Evolutionary conservation across 2,797 vertebrate genomes (phyloP).

Genomic region (Crocodylus rhombifer): DNA sequence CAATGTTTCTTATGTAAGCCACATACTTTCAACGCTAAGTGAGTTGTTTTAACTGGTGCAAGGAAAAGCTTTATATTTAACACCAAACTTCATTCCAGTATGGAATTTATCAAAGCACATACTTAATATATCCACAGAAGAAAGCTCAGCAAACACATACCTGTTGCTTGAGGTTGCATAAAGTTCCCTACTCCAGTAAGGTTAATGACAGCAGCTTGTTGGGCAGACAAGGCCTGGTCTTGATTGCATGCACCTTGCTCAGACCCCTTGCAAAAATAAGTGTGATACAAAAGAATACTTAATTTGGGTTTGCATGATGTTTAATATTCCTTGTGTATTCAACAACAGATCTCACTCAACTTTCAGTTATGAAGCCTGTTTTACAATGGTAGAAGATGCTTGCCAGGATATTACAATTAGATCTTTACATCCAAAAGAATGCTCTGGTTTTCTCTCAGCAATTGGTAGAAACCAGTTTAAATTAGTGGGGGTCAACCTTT

Average conservation of each 20-base stretch:
- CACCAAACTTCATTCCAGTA: constrained; percentile 72
- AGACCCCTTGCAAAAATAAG: constrained; percentile 83
- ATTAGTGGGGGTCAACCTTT: too few relatives aligned
- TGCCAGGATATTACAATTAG: background rate
- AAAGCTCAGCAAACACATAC: constrained; percentile 80
- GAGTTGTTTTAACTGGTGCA: background rate
- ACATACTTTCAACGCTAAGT: background rate
- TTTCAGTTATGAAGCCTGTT: background rate
- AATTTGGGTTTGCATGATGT: constrained; percentile 26
- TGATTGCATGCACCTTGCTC: constrained; percentile 86
- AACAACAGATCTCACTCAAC: background rate
- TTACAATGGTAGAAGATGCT: background rate
- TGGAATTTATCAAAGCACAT: constrained; percentile 16
- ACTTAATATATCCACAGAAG: constrained; percentile 1
- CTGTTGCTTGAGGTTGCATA: constrained; percentile 91
- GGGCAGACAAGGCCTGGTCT: constrained; percentile 92
- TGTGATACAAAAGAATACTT: background rate
- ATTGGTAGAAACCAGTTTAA: too few relatives aligned
- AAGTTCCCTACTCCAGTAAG: constrained; percentile 93
- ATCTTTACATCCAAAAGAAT: background rate
- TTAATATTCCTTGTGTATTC: background rate
- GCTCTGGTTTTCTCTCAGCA: too few relatives aligned
- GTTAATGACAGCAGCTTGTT: constrained; percentile 95
- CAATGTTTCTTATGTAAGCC: background rate
- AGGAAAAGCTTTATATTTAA: background rate